Evolutionary conservation across 2,797 vertebrate genomes (phyloP).

Genomic region (Euphonia xanthogaster): DNA sequence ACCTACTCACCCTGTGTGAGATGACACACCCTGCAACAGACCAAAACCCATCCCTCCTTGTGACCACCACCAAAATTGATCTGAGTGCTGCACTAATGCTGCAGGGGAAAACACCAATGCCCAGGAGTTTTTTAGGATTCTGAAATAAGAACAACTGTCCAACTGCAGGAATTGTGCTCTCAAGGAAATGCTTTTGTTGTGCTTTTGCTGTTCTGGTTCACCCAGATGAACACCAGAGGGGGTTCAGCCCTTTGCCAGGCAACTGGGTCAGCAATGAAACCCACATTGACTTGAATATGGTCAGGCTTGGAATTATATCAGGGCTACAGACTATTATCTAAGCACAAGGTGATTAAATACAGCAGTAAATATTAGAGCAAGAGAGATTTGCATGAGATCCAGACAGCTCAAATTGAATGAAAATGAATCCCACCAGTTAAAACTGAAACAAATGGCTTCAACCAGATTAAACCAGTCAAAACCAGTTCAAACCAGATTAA

Average conservation of each 20-base stretch:
- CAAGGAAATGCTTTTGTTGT: background rate
- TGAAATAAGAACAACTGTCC: background rate
- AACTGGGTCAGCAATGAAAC: background rate
- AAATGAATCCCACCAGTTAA: background rate
- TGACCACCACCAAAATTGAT: background rate
- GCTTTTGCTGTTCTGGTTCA: no score
- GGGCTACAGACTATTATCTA: background rate
- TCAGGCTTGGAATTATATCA: background rate
- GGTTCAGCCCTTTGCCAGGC: background rate
- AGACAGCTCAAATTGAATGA: fast-evolving
- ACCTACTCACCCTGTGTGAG: background rate
- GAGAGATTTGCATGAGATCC: background rate
- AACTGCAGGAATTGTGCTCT: background rate
- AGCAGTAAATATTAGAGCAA: background rate
- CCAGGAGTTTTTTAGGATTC: background rate
- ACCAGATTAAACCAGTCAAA: background rate
- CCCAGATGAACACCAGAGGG: background rate
- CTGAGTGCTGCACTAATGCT: background rate
- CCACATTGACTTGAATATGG: background rate
- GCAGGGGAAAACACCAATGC: background rate
- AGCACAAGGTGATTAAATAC: background rate
- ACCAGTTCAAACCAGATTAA: background rate
- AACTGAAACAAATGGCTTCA: background rate
- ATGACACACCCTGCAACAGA: background rate
- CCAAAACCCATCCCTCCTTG: background rate